Percentiles rank a stretch among this genome's conserved stretches.
Evolutionary conservation across 1,140 invertebrate species (phyloP).

Genomic region (Acromyrmex charruanus): DNA sequence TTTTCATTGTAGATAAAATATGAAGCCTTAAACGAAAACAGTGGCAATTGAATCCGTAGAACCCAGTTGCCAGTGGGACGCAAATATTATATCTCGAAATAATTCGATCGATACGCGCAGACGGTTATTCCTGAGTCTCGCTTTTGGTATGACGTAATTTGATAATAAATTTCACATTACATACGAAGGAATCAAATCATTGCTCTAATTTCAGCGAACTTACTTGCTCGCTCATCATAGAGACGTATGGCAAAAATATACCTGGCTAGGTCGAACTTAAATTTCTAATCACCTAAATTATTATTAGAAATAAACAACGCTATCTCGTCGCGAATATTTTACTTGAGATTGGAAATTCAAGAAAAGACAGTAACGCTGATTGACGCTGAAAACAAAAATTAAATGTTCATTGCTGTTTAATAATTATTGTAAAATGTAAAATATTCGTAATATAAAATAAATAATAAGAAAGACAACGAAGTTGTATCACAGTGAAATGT

Average conservation of each 20-base stretch:
- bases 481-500: neutral
- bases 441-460: neutral
- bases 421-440: neutral
- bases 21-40: neutral
- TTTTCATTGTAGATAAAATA: neutral
- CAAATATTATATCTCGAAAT: slow-evolving; percentile 42
- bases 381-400: neutral
- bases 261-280: slow-evolving; percentile 1
- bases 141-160: slow-evolving; percentile 17
- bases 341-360: neutral
- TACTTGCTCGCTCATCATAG: neutral
- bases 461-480: neutral
- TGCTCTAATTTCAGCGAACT: slow-evolving; percentile 39
- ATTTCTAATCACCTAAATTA: neutral
- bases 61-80: slow-evolving; percentile 8
- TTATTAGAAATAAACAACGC: neutral
- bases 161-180: slow-evolving; percentile 37
- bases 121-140: slow-evolving; percentile 38
- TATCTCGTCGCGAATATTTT: neutral
- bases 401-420: neutral
- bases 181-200: slow-evolving; percentile 32
- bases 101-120: slow-evolving; percentile 38
- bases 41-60: neutral
- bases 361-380: neutral
- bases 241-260: neutral